phyloP scores from a whole-genome alignment of 2,113 vertebrate species.

The Pelecanoides urinatrix region DNA sequence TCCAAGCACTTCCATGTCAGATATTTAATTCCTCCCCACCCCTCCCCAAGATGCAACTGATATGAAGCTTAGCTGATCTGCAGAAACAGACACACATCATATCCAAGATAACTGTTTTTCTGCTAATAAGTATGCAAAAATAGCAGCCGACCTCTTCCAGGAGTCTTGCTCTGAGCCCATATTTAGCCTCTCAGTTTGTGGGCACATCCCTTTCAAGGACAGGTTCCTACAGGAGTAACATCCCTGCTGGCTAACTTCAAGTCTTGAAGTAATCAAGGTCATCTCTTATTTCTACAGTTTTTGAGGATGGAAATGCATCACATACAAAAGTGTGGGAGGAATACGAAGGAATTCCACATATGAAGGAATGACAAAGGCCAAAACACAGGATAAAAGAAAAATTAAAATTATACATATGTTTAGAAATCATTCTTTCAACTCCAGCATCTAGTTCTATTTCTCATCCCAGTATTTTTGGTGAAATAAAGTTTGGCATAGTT shows the following conservation, averaged over 20 bases:
- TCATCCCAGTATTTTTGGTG: not conserved
- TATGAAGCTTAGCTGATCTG: not conserved
- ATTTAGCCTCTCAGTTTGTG: conserved; percentile 3
- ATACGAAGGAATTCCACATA: not conserved
- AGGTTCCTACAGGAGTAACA: not conserved
- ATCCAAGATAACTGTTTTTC: not conserved
- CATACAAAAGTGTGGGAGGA: not conserved
- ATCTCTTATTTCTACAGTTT: not conserved
- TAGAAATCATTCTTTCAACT: not conserved
- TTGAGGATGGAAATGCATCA: not conserved
- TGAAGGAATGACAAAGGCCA: accelerated
- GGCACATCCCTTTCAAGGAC: conserved; percentile 23
- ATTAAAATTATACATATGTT: not conserved
- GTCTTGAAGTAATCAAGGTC: not conserved
- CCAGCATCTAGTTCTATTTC: not conserved
- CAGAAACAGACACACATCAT: not conserved
- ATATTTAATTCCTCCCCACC: not conserved
- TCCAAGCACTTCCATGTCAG: not conserved
- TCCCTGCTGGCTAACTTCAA: not conserved
- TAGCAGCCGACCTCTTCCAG: not conserved
- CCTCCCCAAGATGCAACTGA: not conserved
- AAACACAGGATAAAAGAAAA: not conserved
- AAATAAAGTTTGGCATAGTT: not conserved
- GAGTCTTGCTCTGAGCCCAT: not conserved
- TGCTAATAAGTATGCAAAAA: not conserved